Conservation (phyloP, 2,797 vertebrate genomes). For the Champsocephalus esox region DNA sequence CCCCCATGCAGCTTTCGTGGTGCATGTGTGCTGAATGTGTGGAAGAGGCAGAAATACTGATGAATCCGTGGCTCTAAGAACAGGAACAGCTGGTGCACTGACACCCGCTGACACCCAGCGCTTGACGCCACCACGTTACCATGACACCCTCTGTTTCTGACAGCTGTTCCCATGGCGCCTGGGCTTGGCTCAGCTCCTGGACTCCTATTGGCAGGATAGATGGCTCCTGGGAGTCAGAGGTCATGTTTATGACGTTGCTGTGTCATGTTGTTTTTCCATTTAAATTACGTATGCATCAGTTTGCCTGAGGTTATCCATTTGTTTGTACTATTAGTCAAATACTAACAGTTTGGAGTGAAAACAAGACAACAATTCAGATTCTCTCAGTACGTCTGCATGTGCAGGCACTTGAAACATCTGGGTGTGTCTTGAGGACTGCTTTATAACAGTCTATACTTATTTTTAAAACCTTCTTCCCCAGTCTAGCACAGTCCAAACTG, state of each 20-base stretch:
- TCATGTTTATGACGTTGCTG: constrained; percentile 55
- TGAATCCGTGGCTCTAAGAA: constrained; percentile 53
- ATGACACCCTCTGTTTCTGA: constrained; percentile 77
- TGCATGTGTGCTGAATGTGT: constrained; percentile 31
- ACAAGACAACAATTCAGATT: neutral
- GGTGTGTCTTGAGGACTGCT: neutral
- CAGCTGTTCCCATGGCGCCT: constrained; percentile 81
- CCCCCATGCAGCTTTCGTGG: neutral
- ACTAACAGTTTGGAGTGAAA: constrained; percentile 1
- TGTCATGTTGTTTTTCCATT: constrained; percentile 60
- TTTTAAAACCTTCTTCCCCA: constrained; percentile 4
- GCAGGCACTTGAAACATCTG: neutral
- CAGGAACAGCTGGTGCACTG: constrained; percentile 70
- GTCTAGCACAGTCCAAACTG: neutral
- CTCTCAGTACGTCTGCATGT: neutral
- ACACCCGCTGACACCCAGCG: constrained; percentile 64
- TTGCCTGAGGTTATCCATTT: constrained; percentile 6
- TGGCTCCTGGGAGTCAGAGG: constrained; percentile 56
- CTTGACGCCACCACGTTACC: constrained; percentile 73
- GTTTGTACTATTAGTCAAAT: neutral
- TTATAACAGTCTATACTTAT: neutral
- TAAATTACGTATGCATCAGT: constrained; percentile 14
- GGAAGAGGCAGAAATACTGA: constrained; percentile 44
- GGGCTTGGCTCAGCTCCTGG: constrained; percentile 53
- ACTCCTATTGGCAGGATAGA: constrained; percentile 60